These are phyloP conservation scores for Idris sp. DNA, from an alignment of 1,140 invertebrate genomes.

Conservation along the genomic window DNA sequence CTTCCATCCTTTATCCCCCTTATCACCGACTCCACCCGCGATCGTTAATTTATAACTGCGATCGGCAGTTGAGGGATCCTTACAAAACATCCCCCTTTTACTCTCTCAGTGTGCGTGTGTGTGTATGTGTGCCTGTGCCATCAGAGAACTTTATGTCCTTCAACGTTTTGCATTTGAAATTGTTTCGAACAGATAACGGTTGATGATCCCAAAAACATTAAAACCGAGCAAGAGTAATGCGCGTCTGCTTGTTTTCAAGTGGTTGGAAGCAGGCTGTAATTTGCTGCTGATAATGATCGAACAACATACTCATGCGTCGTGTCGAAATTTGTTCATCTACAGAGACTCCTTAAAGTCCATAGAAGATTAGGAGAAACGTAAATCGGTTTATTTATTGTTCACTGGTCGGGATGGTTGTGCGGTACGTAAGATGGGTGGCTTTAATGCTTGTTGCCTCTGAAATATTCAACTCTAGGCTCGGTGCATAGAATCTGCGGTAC, in stretches of 20 bases:
- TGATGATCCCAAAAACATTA: conserved; percentile 38
- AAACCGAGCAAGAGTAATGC: conserved; percentile 1
- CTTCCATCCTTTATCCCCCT: conserved; percentile 61
- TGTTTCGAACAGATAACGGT: conserved; percentile 52
- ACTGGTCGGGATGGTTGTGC: conserved; percentile 47
- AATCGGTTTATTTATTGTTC: conserved; percentile 65
- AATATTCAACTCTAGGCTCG: conserved; percentile 76
- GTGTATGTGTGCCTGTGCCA: too few relatives aligned
- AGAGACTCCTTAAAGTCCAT: conserved; percentile 47
- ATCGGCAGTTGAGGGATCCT: conserved; percentile 70
- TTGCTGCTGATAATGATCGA: conserved; percentile 34
- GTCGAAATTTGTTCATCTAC: conserved; percentile 19
- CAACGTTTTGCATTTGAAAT: conserved; percentile 56
- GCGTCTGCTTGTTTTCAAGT: conserved; percentile 19
- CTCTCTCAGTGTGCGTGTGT: too few relatives aligned
- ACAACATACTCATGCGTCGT: conserved; percentile 1
- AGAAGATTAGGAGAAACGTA: conserved; percentile 61
- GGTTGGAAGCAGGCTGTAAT: too few relatives aligned
- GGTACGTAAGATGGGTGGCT: conserved; percentile 75
- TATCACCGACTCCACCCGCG: conserved; percentile 60
- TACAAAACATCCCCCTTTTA: conserved; percentile 57
- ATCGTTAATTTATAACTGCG: conserved; percentile 77
- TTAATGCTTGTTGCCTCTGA: conserved; percentile 74
- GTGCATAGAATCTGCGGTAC: conserved; percentile 70
- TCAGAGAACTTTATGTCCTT: conserved; percentile 55